Evolutionary conservation across 2,797 vertebrate species (phyloP), one percentile per base, ranked within the genome.

Genomic region (Peromyscus aztecus): DNA sequence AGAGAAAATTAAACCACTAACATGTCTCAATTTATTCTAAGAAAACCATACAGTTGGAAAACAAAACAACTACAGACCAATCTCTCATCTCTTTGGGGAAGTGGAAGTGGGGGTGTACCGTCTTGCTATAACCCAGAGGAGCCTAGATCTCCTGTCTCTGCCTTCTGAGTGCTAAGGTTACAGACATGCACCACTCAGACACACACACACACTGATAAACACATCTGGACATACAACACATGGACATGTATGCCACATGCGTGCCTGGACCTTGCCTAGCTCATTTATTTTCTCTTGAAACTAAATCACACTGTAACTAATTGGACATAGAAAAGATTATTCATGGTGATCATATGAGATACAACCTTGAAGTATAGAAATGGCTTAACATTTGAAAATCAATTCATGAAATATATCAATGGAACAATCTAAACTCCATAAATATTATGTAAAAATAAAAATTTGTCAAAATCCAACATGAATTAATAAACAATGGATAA

Each of bases 381-480:
- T 40, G n/a, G 16, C 9, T 84, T 49, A 65, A 83, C 11, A 83
- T 83, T 63, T 19, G 11, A 86, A 92, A 91, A 83, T 94, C 55
- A 84, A 84, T 73, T 94, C 43, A 73, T 78, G 43, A n/a, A 86
- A 75, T 31, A 7, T 59, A 88, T 84, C 63, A 89, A 46, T 3
- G 86, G 24, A 82, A 90, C 27, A 80, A 94, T 91, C 19, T 83
- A 89, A 94, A 27, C 12, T 67, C 43, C 65, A n/a, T 67, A 83
- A 91, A 80, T 17, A 89, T 17, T 63, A 37, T 84, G 10, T 84
- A 21, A 84, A 83, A 83, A 61, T 63, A 61, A 61, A 84, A 65
- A 61, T 46, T 65, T 46, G 59, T 61, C 24, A 40, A 61, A 82
- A 29, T 40, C 9, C 17, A 84, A 34, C 27, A 65, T 65, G 59